Conservation (phyloP, 2,113 vertebrate species). For the Ellobius talpinus region DNA sequence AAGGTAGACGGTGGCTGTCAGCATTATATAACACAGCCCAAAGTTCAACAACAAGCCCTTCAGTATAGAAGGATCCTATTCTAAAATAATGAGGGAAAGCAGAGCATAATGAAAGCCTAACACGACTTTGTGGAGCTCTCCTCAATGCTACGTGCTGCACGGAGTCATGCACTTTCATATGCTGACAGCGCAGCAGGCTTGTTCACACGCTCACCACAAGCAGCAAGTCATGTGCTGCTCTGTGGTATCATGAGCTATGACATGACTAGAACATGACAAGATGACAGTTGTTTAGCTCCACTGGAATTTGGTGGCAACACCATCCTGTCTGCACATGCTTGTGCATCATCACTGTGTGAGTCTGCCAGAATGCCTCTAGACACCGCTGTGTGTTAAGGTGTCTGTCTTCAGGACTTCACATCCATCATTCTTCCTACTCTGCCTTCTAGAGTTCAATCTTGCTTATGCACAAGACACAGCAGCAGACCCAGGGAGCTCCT, state of each 20-base stretch:
- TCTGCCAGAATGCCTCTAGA: background rate
- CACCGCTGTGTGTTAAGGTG: no score
- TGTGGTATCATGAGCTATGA: background rate
- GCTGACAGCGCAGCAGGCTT: no score
- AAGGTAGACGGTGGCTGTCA: background rate
- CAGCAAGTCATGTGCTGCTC: accelerated
- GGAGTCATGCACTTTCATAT: accelerated
- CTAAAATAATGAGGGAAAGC: background rate
- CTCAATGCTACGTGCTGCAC: accelerated
- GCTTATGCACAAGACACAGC: accelerated
- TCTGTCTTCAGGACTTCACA: no score
- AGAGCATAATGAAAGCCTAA: background rate
- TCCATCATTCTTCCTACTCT: background rate
- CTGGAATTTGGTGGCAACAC: background rate
- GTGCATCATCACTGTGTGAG: background rate
- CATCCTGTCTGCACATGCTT: background rate
- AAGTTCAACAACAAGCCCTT: no score
- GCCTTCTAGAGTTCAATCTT: background rate
- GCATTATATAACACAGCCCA: background rate
- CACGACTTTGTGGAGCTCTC: no score
- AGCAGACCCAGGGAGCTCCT: background rate
- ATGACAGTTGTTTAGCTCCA: background rate
- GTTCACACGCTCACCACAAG: background rate
- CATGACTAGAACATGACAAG: background rate
- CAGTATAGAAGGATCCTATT: background rate